Evolutionary conservation across 92 coral and sea anemone species (phyloP).

Genomic region (Pocillopora grandis): DNA sequence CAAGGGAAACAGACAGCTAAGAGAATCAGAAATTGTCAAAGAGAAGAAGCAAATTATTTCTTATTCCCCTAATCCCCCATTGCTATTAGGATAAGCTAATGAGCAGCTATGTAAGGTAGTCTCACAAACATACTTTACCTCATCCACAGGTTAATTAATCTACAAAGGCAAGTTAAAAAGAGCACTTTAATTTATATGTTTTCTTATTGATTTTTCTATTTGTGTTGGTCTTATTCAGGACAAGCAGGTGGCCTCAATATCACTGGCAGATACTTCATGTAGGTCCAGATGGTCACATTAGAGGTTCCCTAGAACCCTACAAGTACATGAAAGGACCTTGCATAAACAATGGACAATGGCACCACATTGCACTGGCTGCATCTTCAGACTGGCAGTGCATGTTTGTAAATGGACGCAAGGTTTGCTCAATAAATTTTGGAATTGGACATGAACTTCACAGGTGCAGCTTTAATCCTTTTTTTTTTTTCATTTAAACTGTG

Average conservation of each 20-base stretch:
- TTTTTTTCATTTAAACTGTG: neutral
- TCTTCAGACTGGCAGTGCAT: conserved; percentile 65
- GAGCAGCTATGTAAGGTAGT: no score
- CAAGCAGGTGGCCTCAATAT: conserved; percentile 75
- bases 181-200: no score
- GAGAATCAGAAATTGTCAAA: no score
- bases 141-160: no score
- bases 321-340: conserved; percentile 85
- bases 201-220: neutral
- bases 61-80: no score
- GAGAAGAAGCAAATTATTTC: no score
- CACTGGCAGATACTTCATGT: conserved; percentile 89
- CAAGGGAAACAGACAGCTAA: no score
- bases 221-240: conserved; percentile 27
- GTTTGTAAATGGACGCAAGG: conserved; percentile 74
- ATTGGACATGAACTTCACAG: conserved; percentile 84
- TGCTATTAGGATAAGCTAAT: no score
- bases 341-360: conserved; percentile 70
- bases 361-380: conserved; percentile 81
- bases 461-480: conserved; percentile 22
- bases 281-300: conserved; percentile 83
- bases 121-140: no score
- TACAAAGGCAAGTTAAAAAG: no score
- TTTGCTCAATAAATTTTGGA: conserved; percentile 72
- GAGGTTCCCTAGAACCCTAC: conserved; percentile 87